phyloP scores from a whole-genome alignment of 2,797 vertebrate genomes.

The Scolopax bukidnonensis region DNA sequence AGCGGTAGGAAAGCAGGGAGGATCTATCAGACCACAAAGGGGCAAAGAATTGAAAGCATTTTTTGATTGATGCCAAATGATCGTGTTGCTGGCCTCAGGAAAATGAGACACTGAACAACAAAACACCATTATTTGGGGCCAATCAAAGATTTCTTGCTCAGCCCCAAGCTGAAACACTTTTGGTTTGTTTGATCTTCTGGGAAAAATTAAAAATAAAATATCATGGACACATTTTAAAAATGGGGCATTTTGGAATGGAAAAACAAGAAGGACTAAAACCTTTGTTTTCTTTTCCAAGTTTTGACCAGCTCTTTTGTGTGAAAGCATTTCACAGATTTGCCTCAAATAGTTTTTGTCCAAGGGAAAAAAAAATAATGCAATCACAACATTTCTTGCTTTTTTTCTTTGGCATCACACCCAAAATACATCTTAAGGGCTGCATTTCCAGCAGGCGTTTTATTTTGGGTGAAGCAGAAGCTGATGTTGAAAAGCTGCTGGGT shows the following conservation, averaged over 20 bases:
- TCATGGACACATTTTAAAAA: neutral
- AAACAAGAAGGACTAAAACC: neutral
- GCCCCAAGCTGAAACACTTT: neutral
- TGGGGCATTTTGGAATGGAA: neutral
- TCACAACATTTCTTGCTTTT: neutral
- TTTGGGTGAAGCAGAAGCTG: fast-evolving
- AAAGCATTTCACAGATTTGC: neutral
- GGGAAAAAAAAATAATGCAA: neutral
- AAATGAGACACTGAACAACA: constrained; percentile 29
- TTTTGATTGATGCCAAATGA: constrained; percentile 21
- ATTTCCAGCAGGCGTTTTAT: neutral
- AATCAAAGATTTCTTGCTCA: constrained; percentile 27
- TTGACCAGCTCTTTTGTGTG: neutral
- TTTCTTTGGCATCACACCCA: neutral
- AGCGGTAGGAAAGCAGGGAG: neutral
- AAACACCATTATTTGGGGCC: constrained; percentile 35
- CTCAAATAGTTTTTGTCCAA: neutral
- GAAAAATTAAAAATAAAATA: neutral
- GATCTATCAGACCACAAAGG: constrained; percentile 47
- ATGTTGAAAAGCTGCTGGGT: neutral
- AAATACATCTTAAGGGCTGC: neutral
- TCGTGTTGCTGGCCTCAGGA: constrained; percentile 16
- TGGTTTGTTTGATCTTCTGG: neutral
- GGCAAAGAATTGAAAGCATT: constrained; percentile 16
- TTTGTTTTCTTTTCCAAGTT: constrained; percentile 4